Evolutionary conservation across 2,113 vertebrate genomes (phyloP).

Genomic region (Felis catus): DNA sequence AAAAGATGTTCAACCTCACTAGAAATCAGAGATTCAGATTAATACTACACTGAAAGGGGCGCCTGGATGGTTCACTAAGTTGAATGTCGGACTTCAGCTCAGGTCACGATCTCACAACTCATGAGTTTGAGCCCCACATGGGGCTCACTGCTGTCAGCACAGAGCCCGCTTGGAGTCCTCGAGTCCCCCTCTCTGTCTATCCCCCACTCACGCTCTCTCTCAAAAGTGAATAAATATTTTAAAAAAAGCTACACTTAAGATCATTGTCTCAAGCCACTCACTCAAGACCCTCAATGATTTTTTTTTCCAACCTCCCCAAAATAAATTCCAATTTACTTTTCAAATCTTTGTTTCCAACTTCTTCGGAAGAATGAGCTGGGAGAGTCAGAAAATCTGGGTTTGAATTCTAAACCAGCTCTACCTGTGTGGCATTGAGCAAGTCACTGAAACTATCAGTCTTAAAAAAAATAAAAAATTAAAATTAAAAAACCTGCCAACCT

Average conservation of each 20-base stretch:
- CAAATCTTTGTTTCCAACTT: conserved; percentile 24
- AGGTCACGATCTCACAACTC: too few species aligned
- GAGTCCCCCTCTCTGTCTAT: too few species aligned
- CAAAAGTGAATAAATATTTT: too few species aligned
- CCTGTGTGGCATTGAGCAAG: neutral
- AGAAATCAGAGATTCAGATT: neutral
- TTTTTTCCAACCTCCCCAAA: conserved; percentile 4
- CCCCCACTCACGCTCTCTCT: too few species aligned
- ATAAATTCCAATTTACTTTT: conserved; percentile 41
- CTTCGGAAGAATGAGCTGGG: neutral
- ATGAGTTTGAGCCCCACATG: too few species aligned
- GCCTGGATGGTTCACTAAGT: too few species aligned
- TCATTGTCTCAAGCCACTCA: neutral
- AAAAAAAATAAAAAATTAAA: neutral
- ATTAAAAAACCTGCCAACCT: neutral
- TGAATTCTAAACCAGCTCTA: neutral
- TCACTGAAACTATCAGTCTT: neutral
- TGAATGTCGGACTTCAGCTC: too few species aligned
- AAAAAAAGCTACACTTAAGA: neutral
- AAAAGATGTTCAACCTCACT: neutral
- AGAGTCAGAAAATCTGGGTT: neutral
- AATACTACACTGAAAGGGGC: too few species aligned
- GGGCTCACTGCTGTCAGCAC: too few species aligned
- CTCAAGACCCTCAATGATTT: neutral
- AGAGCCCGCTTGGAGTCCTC: too few species aligned